phyloP scores from a whole-genome alignment of 1,140 invertebrate species.

The Diprion similis region DNA sequence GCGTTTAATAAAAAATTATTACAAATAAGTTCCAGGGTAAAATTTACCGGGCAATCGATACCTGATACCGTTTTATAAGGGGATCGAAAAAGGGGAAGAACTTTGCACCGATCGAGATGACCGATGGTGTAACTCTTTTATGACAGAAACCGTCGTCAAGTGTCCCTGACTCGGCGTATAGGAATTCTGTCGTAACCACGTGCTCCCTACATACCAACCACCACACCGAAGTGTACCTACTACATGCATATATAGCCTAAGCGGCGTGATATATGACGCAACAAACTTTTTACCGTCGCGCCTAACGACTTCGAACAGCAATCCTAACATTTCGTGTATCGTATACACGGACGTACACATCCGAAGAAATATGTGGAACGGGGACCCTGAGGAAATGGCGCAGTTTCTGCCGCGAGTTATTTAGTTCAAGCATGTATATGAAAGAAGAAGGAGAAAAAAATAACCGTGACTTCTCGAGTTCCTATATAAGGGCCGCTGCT shows the following conservation, averaged over 20 bases:
- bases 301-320: not conserved
- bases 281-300: not conserved
- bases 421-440: too few species aligned
- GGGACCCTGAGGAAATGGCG: not conserved
- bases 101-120: not conserved
- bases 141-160: too few species aligned
- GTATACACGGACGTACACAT: not conserved
- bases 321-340: conserved; percentile 2
- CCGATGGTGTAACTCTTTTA: not conserved
- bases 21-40: too few species aligned
- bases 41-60: too few species aligned
- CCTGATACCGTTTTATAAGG: too few species aligned
- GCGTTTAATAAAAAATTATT: too few species aligned
- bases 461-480: too few species aligned
- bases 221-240: too few species aligned
- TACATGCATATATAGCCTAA: not conserved
- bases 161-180: not conserved
- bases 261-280: not conserved
- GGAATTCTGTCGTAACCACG: conserved; percentile 4
- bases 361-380: not conserved
- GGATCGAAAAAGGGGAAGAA: too few species aligned
- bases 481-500: too few species aligned
- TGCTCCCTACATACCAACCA: not conserved
- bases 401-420: not conserved
- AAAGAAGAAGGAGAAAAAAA: too few species aligned